Conservation (phyloP, 2,113 vertebrate species). For the Phaetusa simplex region DNA sequence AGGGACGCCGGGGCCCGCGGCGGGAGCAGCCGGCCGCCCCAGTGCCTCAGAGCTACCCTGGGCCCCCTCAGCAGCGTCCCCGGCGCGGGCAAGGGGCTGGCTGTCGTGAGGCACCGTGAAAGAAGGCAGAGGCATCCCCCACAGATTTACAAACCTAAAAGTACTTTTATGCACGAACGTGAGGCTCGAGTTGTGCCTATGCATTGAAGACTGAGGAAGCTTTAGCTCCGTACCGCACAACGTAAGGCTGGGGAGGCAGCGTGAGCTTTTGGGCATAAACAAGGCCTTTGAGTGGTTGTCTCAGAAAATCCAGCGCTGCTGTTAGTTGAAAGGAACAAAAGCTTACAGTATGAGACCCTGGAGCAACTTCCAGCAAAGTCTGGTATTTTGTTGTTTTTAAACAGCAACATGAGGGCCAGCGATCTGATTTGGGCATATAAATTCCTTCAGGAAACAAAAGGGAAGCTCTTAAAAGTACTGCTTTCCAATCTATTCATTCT, state of each 20-base stretch:
- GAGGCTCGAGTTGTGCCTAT: not conserved
- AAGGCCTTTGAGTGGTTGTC: not conserved
- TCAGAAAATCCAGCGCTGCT: not conserved
- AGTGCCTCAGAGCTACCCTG: not conserved
- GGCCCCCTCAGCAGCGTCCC: accelerated
- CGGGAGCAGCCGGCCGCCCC: not conserved
- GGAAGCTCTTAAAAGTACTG: not conserved
- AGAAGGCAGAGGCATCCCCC: not conserved
- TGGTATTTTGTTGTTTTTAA: not conserved
- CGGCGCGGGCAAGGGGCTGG: not conserved
- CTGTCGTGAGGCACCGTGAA: accelerated
- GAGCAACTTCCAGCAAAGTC: not conserved
- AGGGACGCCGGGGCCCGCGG: too few relatives aligned
- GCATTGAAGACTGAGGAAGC: accelerated
- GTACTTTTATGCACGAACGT: accelerated
- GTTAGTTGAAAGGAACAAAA: conserved; percentile 15
- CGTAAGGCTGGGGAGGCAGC: not conserved
- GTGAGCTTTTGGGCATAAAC: not conserved
- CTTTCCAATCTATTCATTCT: not conserved
- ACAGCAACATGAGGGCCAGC: not conserved
- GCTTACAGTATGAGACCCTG: not conserved
- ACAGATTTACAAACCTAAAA: not conserved
- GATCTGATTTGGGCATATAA: not conserved
- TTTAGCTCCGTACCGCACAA: accelerated
- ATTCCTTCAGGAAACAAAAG: not conserved